Conservation (phyloP, 2,888 invertebrate genomes). For the Cephus runcator region DNA sequence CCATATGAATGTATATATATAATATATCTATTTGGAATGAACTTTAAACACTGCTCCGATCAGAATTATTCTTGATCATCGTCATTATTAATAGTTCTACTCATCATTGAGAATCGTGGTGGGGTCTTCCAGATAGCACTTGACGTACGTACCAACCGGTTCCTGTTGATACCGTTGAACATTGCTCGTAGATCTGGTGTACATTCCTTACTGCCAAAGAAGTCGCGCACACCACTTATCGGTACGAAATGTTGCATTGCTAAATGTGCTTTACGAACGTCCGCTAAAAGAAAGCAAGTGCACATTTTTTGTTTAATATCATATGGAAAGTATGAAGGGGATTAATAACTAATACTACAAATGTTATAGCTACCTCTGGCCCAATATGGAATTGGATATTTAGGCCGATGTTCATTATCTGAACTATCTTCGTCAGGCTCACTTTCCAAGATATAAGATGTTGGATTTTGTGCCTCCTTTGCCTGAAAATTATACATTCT, state of each 20-base stretch:
- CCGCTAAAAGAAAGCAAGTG: constrained; percentile 51
- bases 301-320: neutral
- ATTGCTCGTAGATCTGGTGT: constrained; percentile 75
- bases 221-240: constrained; percentile 67
- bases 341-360: constrained; percentile 1
- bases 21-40: neutral
- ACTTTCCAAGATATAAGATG: constrained; percentile 55
- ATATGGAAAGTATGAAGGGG: constrained; percentile 10
- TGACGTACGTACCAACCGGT: constrained; percentile 76
- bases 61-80: neutral
- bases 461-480: constrained; percentile 35
- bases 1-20: neutral
- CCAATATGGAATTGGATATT: constrained; percentile 57
- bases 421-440: constrained; percentile 60
- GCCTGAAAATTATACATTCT: constrained; percentile 26
- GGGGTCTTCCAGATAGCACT: constrained; percentile 82
- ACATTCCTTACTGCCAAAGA: constrained; percentile 67
- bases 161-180: constrained; percentile 76
- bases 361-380: constrained; percentile 45
- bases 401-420: constrained; percentile 56
- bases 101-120: constrained; percentile 72
- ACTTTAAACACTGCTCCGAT: neutral
- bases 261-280: constrained; percentile 66
- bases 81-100: constrained; percentile 16
- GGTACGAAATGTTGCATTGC: constrained; percentile 65